Evolutionary conservation across 2,113 vertebrate species (phyloP), one percentile per base, ranked within the genome.

Genomic region (Cyanoramphus novaezelandiae): DNA sequence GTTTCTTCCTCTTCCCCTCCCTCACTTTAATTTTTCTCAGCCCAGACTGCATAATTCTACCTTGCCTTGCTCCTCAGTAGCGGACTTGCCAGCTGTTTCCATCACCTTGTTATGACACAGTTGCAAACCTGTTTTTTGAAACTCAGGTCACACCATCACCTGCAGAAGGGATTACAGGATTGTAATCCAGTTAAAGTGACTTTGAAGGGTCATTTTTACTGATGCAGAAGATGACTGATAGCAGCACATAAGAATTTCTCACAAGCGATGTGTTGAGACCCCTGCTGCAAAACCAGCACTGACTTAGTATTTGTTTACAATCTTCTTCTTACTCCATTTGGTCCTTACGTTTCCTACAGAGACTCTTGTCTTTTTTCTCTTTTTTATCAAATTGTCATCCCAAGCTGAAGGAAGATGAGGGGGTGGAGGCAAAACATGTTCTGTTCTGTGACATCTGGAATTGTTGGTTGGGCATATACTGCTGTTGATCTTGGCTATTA

Each of bases 371-470:
- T 18, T 46, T 60, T 37, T 68, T 65, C 83, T 67, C 14, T 1
- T 74, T 93, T 88, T 90, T 83, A 31, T 55, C 57, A 44, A 75
- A 29, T 87, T 95, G 35, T 90, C 19, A 95, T 92, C 64, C 69
- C 43, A 68, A 67, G 35, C 76, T 93, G 94, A 86, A 89, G 55
- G 52, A 86, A 82, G 76, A 70, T 78, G 86, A 78, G 64, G 44
- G 43, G 83, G 69, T 96, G 91, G 92, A 89, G 91, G 80, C 47
- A 81, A 95, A 95, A 84, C 77, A 46, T 14, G 53, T 88, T 93
- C 71, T 53, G 25, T 86, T 64, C 55, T 91, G 50, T 96, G 86
- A 89, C 91, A 89, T 82, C 69, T 69, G 60, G 86, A 96, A 93
- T 93, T 96, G 64, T 82, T 96, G 86, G 57, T 92, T 93, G 69